phyloP scores from a whole-genome alignment of 2,888 invertebrate species.

The Caenorhabditis virilis region DNA sequence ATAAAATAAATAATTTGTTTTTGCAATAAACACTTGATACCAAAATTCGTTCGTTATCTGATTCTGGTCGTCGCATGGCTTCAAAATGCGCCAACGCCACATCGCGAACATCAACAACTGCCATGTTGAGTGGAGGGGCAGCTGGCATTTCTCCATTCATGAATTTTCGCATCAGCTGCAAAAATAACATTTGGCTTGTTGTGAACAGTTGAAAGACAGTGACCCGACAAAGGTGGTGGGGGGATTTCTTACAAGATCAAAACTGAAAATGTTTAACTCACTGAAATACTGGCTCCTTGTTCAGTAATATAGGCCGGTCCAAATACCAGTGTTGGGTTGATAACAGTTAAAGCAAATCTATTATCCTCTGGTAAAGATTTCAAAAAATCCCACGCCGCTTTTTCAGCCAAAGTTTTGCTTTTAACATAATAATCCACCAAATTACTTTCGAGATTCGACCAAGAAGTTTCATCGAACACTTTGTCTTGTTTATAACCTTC shows the following conservation, averaged over 20 bases:
- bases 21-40: conserved; percentile 11
- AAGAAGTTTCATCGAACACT: conserved; percentile 59
- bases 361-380: conserved; percentile 23
- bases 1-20: neutral
- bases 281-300: conserved; percentile 64
- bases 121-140: conserved; percentile 69
- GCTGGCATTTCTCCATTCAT: conserved; percentile 64
- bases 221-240: too few relatives aligned
- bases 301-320: conserved; percentile 71
- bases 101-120: conserved; percentile 73
- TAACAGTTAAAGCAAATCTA: conserved; percentile 69
- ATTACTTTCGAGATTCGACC: conserved; percentile 55
- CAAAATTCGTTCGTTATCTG: conserved; percentile 71
- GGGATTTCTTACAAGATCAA: too few relatives aligned
- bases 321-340: conserved; percentile 72
- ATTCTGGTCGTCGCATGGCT: conserved; percentile 71
- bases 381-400: conserved; percentile 73
- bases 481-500: conserved; percentile 61
- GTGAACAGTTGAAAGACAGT: conserved; percentile 2
- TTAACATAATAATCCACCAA: conserved; percentile 53
- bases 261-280: conserved; percentile 13
- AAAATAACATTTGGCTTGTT: too few relatives aligned
- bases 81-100: conserved; percentile 72
- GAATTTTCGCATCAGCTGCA: conserved; percentile 61
- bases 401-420: conserved; percentile 73